Evolutionary conservation across 2,797 vertebrate genomes (phyloP).

Genomic region (Somateria mollissima): DNA sequence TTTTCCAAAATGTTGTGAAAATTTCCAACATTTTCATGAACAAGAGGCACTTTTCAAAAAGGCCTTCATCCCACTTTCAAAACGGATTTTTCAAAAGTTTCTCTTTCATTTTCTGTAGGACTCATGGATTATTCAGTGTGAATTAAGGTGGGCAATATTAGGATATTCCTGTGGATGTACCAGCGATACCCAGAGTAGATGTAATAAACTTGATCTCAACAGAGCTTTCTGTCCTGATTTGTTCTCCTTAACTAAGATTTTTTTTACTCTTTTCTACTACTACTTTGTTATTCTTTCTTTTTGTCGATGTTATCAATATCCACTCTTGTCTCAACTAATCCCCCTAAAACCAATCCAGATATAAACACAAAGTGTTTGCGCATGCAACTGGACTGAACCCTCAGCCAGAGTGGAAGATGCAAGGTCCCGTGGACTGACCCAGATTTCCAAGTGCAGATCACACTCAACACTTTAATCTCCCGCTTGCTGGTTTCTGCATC

Average conservation of each 20-base stretch:
- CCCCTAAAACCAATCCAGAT: background rate
- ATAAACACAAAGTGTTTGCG: background rate
- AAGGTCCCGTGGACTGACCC: background rate
- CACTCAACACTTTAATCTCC: background rate
- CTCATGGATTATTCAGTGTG: background rate
- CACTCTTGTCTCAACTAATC: background rate
- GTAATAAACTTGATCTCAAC: background rate
- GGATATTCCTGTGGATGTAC: background rate
- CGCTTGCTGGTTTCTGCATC: slow-evolving; percentile 72
- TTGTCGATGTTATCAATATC: background rate
- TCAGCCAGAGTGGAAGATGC: background rate
- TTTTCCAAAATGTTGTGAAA: background rate
- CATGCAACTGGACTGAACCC: background rate
- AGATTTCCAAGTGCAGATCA: background rate
- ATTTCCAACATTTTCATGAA: background rate
- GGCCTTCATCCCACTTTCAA: background rate
- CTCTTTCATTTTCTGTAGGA: background rate
- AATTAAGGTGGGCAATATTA: background rate
- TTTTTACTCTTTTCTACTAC: background rate
- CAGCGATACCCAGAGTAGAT: background rate
- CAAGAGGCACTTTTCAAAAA: background rate
- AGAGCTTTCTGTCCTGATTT: background rate
- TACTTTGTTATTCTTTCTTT: background rate
- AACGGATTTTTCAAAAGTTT: background rate
- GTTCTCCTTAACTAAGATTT: background rate